Evolutionary conservation across 2,888 invertebrate genomes (phyloP), one percentile per base, ranked within the genome.

Genomic region (Atrina japonica): DNA sequence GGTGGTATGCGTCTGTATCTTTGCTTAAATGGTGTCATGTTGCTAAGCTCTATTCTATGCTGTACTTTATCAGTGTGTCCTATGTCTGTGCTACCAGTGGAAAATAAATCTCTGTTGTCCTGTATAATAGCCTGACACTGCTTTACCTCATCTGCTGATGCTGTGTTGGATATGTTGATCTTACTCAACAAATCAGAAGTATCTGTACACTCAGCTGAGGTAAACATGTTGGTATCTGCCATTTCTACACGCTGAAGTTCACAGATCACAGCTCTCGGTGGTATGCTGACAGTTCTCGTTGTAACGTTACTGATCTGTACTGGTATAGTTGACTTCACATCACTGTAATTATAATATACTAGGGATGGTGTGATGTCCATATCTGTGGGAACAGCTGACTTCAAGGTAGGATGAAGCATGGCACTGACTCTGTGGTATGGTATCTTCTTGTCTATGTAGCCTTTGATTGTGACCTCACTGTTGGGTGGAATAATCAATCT

Each of bases 281-380:
- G 11, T 23, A 55, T 43, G 23, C 16, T 14, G 16, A 65, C 45
- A 16, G 65, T 55, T n/a, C 29, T 40, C 25, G 53, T 58, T 14
- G 66, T 66, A 14, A 66, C 40, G 30, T 66, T 66, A 1, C 56
- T 30, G 2, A 66, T n/a, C n/a, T n/a, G n/a, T n/a, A n/a, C n/a
- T 35, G 11, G 35, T 35, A 35, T 7, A 5, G 5, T 35, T 11
- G 11, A 35, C 35, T 35, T 5, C 35, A 35, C 11, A 5, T 11
- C 11, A 7, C 5, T 35, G 35, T 35, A 35, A 35, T 35, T 29
- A 16, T 67, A 49, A 16, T 41, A 23, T 14, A 25, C 47, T 2
- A 67, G 11, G 5, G 41, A 14, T 21, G 43, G 60, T 50, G 67
- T 67, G 3, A 67, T 27, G 29, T 67, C 59, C 23, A 67, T 14